Percentiles rank a stretch among this genome's conserved stretches.
These are phyloP conservation scores for Cephalopholis sonnerati DNA, from an alignment of 2,113 vertebrate genomes.

Conservation along the genomic window DNA sequence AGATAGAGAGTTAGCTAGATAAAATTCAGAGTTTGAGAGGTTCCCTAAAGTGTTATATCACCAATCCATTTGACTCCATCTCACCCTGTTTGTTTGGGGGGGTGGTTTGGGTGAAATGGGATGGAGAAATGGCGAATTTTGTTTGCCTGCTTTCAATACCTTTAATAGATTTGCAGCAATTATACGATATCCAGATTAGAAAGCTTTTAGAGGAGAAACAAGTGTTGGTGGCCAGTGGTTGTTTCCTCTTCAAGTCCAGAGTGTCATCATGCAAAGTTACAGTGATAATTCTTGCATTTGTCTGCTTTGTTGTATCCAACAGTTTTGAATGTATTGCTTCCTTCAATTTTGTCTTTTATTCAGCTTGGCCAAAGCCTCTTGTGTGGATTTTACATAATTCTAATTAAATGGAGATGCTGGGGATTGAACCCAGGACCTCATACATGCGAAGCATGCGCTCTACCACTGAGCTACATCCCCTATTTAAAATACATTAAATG, in stretches of 20 bases:
- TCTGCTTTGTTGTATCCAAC: neutral
- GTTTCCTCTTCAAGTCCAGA: neutral
- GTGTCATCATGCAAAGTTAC: neutral
- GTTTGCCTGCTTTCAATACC: neutral
- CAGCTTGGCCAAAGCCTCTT: neutral
- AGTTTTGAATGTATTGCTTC: neutral
- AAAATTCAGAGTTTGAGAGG: neutral
- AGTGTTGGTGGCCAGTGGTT: neutral
- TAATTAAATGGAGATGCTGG: slow-evolving; percentile 67
- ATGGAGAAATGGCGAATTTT: neutral
- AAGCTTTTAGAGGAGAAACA: neutral
- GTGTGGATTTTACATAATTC: neutral
- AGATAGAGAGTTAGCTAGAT: neutral
- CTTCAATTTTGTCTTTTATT: too few species aligned
- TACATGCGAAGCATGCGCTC: slow-evolving; percentile 77
- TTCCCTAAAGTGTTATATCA: neutral
- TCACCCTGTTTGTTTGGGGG: neutral
- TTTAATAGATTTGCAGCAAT: neutral
- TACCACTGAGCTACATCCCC: slow-evolving; percentile 84
- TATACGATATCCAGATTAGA: neutral
- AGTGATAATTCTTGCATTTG: neutral
- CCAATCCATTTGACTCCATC: neutral
- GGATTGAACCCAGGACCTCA: slow-evolving; percentile 78
- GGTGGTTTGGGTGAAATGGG: neutral
- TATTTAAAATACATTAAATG: slow-evolving; percentile 68